Percentiles rank a stretch among this genome's conserved stretches.
phyloP scores from a whole-genome alignment of 2,797 vertebrate genomes.

The Dryobates pubescens region DNA sequence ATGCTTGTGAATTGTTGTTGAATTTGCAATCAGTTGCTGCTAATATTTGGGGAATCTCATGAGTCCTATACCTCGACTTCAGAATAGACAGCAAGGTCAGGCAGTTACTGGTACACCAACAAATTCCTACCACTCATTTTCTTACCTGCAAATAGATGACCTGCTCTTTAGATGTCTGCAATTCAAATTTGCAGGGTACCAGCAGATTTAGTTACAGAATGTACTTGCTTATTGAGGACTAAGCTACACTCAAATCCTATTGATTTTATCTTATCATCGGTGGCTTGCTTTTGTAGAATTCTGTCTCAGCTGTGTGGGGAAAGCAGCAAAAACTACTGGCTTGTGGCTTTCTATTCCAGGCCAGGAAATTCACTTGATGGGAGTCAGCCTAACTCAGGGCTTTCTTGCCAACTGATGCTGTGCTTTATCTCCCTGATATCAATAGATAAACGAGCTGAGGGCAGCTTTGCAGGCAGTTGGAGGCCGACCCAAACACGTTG shows the following conservation, averaged over 20 bases:
- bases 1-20: not conserved
- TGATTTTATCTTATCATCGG: not conserved
- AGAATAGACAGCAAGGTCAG: not conserved
- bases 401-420: not conserved
- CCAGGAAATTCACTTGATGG: not conserved
- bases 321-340: not conserved
- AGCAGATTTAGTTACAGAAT: not conserved
- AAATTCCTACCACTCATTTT: not conserved
- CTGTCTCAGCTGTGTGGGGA: not conserved
- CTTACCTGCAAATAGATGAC: not conserved
- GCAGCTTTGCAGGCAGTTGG: not conserved
- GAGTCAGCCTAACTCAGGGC: not conserved
- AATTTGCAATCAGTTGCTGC: not conserved
- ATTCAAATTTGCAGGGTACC: not conserved
- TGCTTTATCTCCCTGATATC: not conserved
- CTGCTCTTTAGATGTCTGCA: not conserved
- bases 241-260: not conserved
- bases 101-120: not conserved
- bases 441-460: not conserved
- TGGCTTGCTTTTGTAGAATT: not conserved
- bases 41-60: fast-evolving
- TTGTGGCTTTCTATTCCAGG: constrained; percentile 11
- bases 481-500: fast-evolving
- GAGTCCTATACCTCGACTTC: not conserved
- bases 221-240: not conserved